Percentiles rank a stretch among this genome's conserved stretches.
Conservation (phyloP, 2,113 vertebrate species). For the Oryzias javanicus region DNA sequence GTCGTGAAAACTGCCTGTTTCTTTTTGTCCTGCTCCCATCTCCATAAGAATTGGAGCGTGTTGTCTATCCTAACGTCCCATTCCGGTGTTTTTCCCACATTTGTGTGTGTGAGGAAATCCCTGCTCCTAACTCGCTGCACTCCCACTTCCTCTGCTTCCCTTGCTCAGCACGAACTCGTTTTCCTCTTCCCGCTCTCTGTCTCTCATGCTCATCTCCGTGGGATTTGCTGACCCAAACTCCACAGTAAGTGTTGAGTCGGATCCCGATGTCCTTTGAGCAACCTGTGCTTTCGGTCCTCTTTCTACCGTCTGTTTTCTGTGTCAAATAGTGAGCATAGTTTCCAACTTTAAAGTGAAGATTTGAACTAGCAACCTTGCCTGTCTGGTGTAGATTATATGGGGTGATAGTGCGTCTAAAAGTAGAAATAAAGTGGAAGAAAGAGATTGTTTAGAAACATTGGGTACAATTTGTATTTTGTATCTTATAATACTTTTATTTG, state of each 20-base stretch:
- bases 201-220: conserved; percentile 41
- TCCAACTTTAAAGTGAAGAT: too few relatives aligned
- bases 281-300: conserved; percentile 13
- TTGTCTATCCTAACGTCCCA: conserved; percentile 6
- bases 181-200: conserved; percentile 46
- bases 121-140: conserved; percentile 49
- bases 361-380: too few relatives aligned
- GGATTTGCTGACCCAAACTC: conserved; percentile 39
- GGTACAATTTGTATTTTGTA: too few relatives aligned
- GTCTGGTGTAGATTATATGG: too few relatives aligned
- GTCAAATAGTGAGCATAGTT: neutral
- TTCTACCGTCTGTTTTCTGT: neutral
- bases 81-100: conserved; percentile 34
- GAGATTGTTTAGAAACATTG: too few relatives aligned
- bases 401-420: too few relatives aligned
- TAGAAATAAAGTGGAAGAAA: too few relatives aligned
- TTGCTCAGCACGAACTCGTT: conserved; percentile 36
- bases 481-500: too few relatives aligned
- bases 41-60: neutral
- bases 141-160: conserved; percentile 64
- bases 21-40: neutral
- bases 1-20: neutral
- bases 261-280: conserved; percentile 24
- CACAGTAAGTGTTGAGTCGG: conserved; percentile 44
- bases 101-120: conserved; percentile 63